A percentile compares a stretch with the other conserved stretches of the same genome.
Evolutionary conservation across 1,140 invertebrate species (phyloP).

Genomic region (Scaptomyza hsui): DNA sequence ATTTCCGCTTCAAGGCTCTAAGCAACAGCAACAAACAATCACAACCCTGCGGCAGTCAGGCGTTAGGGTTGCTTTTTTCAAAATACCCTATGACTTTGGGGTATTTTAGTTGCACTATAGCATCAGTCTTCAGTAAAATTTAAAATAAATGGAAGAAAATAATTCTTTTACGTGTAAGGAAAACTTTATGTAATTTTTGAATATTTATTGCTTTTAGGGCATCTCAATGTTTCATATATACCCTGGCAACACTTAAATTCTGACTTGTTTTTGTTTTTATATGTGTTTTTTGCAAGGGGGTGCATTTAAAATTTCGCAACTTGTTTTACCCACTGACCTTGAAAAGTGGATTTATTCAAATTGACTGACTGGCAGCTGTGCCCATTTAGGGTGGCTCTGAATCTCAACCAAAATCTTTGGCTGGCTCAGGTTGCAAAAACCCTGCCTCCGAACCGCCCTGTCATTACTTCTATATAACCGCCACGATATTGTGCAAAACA

Average conservation of each 20-base stretch:
- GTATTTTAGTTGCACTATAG: neutral
- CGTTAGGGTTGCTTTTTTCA: constrained; percentile 47
- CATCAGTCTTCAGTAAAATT: too few species aligned
- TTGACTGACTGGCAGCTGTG: constrained; percentile 66
- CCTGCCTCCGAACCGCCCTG: constrained; percentile 21
- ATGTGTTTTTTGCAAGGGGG: constrained; percentile 40
- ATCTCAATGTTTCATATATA: neutral
- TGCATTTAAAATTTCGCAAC: constrained; percentile 60
- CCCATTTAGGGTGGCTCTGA: constrained; percentile 51
- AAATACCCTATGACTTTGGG: constrained; percentile 21
- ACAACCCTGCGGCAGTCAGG: constrained; percentile 45
- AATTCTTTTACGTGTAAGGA: too few species aligned
- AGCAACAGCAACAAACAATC: constrained; percentile 57
- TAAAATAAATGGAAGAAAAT: too few species aligned
- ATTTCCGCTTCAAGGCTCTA: constrained; percentile 60
- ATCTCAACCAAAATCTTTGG: constrained; percentile 1
- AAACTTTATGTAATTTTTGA: too few species aligned
- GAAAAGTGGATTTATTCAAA: constrained; percentile 76
- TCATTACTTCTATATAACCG: constrained; percentile 6
- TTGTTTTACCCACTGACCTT: constrained; percentile 83
- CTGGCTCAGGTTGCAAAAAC: constrained; percentile 54
- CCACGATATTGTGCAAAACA: constrained; percentile 45
- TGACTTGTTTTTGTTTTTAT: constrained; percentile 12
- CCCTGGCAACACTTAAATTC: neutral
- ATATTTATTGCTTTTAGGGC: constrained; percentile 4